These are phyloP conservation scores for Zhuqinia jingwanae DNA, from an alignment of 2,888 invertebrate species.

Conservation along the genomic window DNA sequence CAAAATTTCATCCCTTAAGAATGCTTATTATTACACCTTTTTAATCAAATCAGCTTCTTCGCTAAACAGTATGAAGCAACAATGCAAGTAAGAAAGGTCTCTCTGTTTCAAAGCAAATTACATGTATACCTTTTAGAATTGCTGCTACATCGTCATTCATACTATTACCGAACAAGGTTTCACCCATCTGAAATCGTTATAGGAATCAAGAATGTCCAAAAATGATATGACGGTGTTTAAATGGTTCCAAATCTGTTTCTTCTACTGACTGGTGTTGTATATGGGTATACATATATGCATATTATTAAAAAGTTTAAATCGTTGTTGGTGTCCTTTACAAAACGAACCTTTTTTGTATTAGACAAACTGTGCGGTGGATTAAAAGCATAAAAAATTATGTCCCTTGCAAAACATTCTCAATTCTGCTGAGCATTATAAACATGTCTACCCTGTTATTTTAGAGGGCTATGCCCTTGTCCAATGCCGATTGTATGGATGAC, in stretches of 20 bases:
- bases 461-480: background rate
- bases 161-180: too few relatives aligned
- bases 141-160: too few relatives aligned
- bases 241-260: conserved; percentile 58
- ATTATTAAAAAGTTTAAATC: conserved; percentile 62
- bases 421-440: background rate
- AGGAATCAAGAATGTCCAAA: too few relatives aligned
- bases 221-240: too few relatives aligned
- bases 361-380: too few relatives aligned
- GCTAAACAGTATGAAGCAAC: background rate
- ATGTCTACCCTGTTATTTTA: background rate
- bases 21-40: too few relatives aligned
- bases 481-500: background rate
- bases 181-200: too few relatives aligned
- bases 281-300: background rate
- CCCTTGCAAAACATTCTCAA: background rate
- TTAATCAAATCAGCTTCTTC: too few relatives aligned
- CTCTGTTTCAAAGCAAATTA: background rate
- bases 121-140: too few relatives aligned
- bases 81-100: background rate
- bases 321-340: conserved; percentile 46
- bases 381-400: background rate
- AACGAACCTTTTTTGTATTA: background rate
- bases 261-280: background rate
- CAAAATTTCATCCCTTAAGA: too few relatives aligned